Base-by-base conservation (phyloP, 2,888 invertebrate species). In the Erannis defoliaria region DNA sequence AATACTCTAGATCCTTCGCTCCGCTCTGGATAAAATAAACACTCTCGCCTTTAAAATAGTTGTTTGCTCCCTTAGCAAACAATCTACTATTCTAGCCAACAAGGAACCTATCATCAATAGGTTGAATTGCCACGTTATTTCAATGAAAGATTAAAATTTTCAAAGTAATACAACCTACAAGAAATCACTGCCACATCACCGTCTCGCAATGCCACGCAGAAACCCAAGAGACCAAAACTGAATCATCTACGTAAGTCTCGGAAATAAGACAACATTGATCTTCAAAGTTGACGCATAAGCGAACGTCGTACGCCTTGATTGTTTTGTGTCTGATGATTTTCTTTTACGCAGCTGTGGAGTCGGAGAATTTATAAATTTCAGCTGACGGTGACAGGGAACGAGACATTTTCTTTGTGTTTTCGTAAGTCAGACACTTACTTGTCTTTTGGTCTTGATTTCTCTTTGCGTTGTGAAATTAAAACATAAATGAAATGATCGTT, bases 301-400 rank as follows among this genome's bases (percentile, higher is more conserved):
- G 18, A 51, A 33, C 23, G 55, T 0, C 19, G 54, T 45, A 38
- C 18, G 38, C 23, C 19, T 9, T 55, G 33, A 45, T 62, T 42
- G 56, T 62, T 62, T 62, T 62, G 40, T 62, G 62, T 62, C 62
- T 62, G 55, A 23, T 6, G 37, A 33, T 35, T 19, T 61, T 23
- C 18, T 55, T 55, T 61, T 55, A 45, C 19, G 46, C 62, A 62
- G 62, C 62, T 62, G 61, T 46, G 51, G 46, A 16, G 31, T 19
- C 35, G 54, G 42, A 16, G 38, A 55, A 55, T 62, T 57, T 50
- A 45, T 54, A 54, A 57, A 37, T 54, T 49, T 50, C 40, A 45
- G 18, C n/a, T 57, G 49, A 49, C 62, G 33, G 12, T 46, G 40
- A 50, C 14, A 55, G 18, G 9, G 3, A 14, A 21, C 21, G 23